phyloP scores from a whole-genome alignment of 2,113 vertebrate species.

The Alligator sinensis region DNA sequence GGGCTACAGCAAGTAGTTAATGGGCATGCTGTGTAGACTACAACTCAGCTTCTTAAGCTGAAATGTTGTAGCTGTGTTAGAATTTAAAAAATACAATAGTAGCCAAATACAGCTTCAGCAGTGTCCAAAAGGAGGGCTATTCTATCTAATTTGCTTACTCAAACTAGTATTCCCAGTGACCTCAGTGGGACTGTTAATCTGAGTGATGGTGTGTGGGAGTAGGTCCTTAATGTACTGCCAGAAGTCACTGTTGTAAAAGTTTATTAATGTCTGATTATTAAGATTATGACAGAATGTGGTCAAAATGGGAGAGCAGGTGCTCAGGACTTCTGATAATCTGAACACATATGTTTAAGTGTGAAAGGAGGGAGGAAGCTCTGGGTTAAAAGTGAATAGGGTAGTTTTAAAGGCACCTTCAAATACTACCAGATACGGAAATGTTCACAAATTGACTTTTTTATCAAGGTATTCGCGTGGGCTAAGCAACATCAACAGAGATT shows the following conservation, averaged over 20 bases:
- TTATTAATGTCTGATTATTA: background rate
- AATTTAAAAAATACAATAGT: background rate
- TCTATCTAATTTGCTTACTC: background rate
- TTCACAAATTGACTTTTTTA: conserved; percentile 14
- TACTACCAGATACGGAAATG: background rate
- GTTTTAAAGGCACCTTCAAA: background rate
- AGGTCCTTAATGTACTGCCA: background rate
- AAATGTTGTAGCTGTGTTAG: background rate
- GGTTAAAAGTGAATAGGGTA: background rate
- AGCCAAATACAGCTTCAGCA: background rate
- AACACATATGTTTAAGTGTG: background rate
- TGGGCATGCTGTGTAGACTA: background rate
- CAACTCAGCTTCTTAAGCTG: background rate
- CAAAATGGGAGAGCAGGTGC: background rate
- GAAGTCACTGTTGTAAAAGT: background rate
- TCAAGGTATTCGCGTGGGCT: conserved; percentile 94
- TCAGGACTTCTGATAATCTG: background rate
- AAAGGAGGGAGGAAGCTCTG: background rate
- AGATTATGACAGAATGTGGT: background rate
- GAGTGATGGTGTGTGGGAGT: background rate
- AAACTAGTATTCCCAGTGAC: background rate
- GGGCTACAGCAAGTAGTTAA: background rate
- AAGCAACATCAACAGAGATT: conserved; percentile 95
- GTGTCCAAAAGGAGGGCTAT: background rate
- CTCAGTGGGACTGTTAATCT: background rate